A percentile compares a stretch with the other conserved stretches of the same genome.
phyloP scores from a whole-genome alignment of 2,888 invertebrate genomes.

The Drosophila pseudotalamancana region DNA sequence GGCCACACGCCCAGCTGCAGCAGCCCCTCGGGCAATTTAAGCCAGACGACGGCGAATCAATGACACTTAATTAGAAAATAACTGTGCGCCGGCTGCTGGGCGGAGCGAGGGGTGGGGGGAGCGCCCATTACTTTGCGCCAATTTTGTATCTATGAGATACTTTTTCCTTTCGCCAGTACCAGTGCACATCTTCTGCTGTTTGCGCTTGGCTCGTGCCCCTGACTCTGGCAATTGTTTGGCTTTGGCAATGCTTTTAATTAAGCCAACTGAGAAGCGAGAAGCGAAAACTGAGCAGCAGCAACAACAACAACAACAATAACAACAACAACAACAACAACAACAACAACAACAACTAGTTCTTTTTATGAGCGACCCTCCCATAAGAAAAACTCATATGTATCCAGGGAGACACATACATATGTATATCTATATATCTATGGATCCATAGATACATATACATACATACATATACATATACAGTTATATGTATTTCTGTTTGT shows the following conservation, averaged over 20 bases:
- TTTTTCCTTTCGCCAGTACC: conserved; percentile 17
- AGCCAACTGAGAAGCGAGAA: conserved; percentile 33
- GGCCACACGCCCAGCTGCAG: neutral
- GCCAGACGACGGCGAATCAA: conserved; percentile 58
- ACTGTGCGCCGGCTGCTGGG: conserved; percentile 11
- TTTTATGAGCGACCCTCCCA: conserved; percentile 48
- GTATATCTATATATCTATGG: neutral
- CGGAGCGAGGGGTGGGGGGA: neutral
- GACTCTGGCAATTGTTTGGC: conserved; percentile 56
- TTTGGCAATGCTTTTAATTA: conserved; percentile 71
- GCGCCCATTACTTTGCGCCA: conserved; percentile 58
- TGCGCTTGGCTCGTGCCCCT: conserved; percentile 47
- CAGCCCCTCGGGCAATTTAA: neutral
- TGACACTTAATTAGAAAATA: conserved; percentile 78
- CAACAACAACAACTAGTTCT: conserved; percentile 40
- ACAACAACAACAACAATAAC: too few relatives aligned
- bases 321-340: conserved; percentile 10
- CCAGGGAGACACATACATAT: neutral
- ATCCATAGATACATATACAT: neutral
- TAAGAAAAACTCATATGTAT: neutral
- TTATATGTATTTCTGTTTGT: neutral
- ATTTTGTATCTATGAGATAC: conserved; percentile 69
- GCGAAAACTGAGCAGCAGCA: neutral
- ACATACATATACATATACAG: neutral
- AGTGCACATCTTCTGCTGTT: conserved; percentile 46